Conservation (phyloP, 2,888 invertebrate species). For the Caenorhabditis imperialis region DNA sequence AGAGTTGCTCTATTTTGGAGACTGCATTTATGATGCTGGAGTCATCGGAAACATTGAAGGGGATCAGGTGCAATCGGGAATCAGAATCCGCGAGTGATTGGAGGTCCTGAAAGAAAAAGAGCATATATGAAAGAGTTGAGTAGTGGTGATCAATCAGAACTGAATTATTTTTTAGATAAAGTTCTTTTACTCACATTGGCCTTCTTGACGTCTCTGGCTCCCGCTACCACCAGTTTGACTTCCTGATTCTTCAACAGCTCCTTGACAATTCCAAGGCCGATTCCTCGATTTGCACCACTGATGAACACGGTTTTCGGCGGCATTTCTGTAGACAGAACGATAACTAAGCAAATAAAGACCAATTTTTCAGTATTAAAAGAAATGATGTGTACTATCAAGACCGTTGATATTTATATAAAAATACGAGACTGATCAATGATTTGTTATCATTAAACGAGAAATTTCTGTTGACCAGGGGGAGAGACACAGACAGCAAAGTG, state of each 20-base stretch:
- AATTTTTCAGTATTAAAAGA: too few relatives aligned
- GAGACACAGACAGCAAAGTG: too few relatives aligned
- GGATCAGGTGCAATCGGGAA: conserved; percentile 27
- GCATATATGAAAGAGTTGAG: not conserved
- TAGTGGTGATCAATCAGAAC: not conserved
- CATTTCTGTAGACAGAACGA: too few relatives aligned
- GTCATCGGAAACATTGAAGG: conserved; percentile 38
- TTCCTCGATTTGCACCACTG: conserved; percentile 51
- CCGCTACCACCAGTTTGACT: conserved; percentile 31
- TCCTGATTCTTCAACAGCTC: conserved; percentile 27
- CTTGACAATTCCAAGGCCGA: conserved; percentile 39
- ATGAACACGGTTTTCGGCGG: conserved; percentile 48
- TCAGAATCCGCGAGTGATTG: conserved; percentile 35
- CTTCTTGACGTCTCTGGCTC: conserved; percentile 25
- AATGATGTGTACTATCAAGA: too few relatives aligned
- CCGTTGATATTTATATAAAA: too few relatives aligned
- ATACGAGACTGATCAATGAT: too few relatives aligned
- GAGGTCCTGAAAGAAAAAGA: conserved; percentile 31
- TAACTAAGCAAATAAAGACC: too few relatives aligned
- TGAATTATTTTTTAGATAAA: too few relatives aligned
- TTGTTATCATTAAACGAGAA: too few relatives aligned
- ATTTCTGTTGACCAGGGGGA: too few relatives aligned
- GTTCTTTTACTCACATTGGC: conserved; percentile 36
- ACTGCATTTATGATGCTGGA: conserved; percentile 20
- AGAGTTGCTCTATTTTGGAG: conserved; percentile 11